Evolutionary conservation across 2,113 vertebrate species (phyloP).

Genomic region (Arenaria interpres): DNA sequence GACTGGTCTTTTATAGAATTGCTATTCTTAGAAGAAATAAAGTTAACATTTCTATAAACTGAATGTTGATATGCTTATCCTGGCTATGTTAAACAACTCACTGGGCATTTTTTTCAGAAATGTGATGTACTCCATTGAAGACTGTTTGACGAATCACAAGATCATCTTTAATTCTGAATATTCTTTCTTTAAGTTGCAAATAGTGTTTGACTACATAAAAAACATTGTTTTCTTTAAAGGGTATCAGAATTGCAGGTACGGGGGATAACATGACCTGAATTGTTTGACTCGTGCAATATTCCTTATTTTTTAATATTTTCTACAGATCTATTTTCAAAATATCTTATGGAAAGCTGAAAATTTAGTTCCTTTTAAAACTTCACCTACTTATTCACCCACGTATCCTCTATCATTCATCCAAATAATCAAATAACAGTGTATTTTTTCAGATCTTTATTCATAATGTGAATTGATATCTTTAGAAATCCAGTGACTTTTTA

Average conservation of each 20-base stretch:
- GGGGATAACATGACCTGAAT: neutral
- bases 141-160: neutral
- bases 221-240: neutral
- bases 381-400: neutral
- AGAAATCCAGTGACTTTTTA: neutral
- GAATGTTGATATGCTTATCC: neutral
- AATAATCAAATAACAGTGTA: neutral
- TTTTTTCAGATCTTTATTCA: neutral
- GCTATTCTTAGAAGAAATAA: neutral
- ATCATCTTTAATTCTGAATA: neutral
- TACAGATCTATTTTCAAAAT: neutral
- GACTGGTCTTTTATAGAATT: neutral
- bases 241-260: neutral
- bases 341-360: neutral
- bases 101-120: neutral
- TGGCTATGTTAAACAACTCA: neutral
- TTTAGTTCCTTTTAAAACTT: neutral
- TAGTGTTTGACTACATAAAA: neutral
- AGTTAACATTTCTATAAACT: neutral
- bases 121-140: neutral
- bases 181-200: neutral
- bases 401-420: neutral
- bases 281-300: neutral
- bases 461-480: neutral
- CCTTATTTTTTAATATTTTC: neutral